These are phyloP conservation scores for Palaemon carinicauda DNA, from an alignment of 1,140 invertebrate genomes.

Conservation along the genomic window DNA sequence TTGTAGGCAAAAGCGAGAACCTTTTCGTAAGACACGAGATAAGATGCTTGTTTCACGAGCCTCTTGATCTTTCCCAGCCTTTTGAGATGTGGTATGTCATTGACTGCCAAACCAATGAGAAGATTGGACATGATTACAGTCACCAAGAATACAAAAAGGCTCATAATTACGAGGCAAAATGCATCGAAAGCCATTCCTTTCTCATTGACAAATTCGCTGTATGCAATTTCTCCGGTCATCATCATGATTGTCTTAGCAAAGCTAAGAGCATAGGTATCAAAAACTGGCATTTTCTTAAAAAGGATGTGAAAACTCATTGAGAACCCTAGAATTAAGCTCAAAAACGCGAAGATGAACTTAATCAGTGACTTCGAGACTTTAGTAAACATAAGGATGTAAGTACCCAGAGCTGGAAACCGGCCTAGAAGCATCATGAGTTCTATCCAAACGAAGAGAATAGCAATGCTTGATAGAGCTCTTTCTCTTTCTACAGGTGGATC, in stretches of 20 bases:
- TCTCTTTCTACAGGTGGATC: neutral
- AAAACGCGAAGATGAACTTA: slow-evolving; percentile 60
- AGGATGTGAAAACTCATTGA: slow-evolving; percentile 60
- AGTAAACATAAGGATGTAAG: slow-evolving; percentile 61
- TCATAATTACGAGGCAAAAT: neutral
- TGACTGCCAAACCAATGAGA: too few relatives aligned
- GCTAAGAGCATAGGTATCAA: slow-evolving; percentile 17
- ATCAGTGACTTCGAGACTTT: slow-evolving; percentile 59
- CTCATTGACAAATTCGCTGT: slow-evolving; percentile 52
- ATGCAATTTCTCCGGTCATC: slow-evolving; percentile 57
- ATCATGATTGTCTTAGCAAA: slow-evolving; percentile 53
- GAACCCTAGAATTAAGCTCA: slow-evolving; percentile 59
- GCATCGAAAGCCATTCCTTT: slow-evolving; percentile 38
- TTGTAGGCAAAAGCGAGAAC: too few relatives aligned
- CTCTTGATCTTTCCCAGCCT: too few relatives aligned
- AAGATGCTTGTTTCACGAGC: too few relatives aligned
- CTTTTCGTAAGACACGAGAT: too few relatives aligned
- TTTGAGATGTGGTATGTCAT: too few relatives aligned
- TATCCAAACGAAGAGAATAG: slow-evolving; percentile 76
- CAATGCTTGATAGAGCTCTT: slow-evolving; percentile 69
- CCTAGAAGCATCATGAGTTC: slow-evolving; percentile 80
- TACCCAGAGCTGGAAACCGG: slow-evolving; percentile 76
- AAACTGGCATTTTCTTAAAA: slow-evolving; percentile 37
- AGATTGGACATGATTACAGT: too few relatives aligned
- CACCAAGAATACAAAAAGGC: too few relatives aligned